These are phyloP conservation scores for Graphium colonna DNA, from an alignment of 2,888 invertebrate species.

Conservation along the genomic window DNA sequence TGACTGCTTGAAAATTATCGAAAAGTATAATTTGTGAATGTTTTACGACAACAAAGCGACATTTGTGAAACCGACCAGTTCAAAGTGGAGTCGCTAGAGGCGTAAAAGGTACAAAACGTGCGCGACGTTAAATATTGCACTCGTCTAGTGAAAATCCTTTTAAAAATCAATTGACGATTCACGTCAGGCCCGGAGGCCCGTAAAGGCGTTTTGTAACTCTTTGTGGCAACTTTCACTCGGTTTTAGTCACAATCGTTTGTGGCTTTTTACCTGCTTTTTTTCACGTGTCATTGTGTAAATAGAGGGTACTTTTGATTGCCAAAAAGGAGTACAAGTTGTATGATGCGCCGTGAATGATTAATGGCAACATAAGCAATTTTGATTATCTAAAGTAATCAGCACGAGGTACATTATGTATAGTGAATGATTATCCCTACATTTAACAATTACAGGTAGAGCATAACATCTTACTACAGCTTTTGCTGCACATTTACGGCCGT, in stretches of 20 bases:
- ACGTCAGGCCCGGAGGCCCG: constrained; percentile 5
- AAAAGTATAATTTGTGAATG: too few species aligned
- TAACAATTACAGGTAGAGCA: too few species aligned
- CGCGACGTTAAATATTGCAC: constrained; percentile 4
- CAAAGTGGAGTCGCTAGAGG: too few species aligned
- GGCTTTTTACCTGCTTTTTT: not conserved
- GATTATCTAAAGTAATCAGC: too few species aligned
- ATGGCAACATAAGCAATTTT: too few species aligned
- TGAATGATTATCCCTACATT: too few species aligned
- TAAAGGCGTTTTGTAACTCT: constrained; percentile 7
- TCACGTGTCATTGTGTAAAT: not conserved
- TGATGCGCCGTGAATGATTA: not conserved
- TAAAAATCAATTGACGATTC: constrained; percentile 16
- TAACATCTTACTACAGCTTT: too few species aligned
- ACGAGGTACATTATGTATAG: too few species aligned
- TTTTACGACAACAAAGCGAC: too few species aligned
- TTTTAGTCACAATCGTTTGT: constrained; percentile 13
- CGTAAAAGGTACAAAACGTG: constrained; percentile 1
- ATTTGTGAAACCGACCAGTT: too few species aligned
- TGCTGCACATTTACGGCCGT: too few species aligned
- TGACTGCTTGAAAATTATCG: too few species aligned
- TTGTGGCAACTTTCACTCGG: constrained; percentile 18
- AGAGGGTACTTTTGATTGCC: not conserved
- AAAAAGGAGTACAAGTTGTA: not conserved
- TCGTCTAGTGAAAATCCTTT: constrained; percentile 10